phyloP scores from a whole-genome alignment of 2,113 vertebrate species.

The Pungitius pungitius region DNA sequence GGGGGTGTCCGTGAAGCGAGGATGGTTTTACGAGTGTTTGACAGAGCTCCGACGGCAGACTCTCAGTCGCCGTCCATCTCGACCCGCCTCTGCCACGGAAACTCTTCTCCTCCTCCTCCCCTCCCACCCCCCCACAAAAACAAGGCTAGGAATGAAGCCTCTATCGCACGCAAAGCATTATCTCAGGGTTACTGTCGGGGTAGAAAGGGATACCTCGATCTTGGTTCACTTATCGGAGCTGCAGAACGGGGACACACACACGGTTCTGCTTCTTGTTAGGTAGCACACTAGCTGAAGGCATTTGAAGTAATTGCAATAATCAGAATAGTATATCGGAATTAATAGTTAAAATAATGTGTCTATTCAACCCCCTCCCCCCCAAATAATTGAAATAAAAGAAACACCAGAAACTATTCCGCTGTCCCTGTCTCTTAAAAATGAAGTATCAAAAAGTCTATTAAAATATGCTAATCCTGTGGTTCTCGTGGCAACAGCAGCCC shows the following conservation, averaged over 20 bases:
- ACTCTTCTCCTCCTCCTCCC: background rate
- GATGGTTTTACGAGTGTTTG: constrained; percentile 86
- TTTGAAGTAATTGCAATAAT: background rate
- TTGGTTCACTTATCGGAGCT: constrained; percentile 10
- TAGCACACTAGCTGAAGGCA: constrained; percentile 13
- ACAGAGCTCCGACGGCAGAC: constrained; percentile 58
- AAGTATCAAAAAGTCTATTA: background rate
- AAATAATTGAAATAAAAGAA: background rate
- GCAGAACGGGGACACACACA: constrained; percentile 1
- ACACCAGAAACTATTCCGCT: background rate
- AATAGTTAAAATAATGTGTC: background rate
- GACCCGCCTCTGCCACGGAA: constrained; percentile 11
- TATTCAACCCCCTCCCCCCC: background rate
- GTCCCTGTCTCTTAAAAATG: background rate
- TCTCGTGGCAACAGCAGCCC: constrained; percentile 30
- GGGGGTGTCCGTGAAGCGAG: constrained; percentile 82
- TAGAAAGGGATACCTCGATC: constrained; percentile 10
- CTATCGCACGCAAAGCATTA: constrained; percentile 16
- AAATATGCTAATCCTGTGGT: background rate
- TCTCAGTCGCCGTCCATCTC: constrained; percentile 22
- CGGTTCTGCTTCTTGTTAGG: constrained; percentile 46
- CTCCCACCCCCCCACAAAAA: too few species aligned
- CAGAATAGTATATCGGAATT: background rate
- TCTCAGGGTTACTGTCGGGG: constrained; percentile 27
- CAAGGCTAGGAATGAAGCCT: constrained; percentile 25